Base-by-base conservation (phyloP, 2,113 vertebrate genomes). In the Mormyrus iriodes region DNA sequence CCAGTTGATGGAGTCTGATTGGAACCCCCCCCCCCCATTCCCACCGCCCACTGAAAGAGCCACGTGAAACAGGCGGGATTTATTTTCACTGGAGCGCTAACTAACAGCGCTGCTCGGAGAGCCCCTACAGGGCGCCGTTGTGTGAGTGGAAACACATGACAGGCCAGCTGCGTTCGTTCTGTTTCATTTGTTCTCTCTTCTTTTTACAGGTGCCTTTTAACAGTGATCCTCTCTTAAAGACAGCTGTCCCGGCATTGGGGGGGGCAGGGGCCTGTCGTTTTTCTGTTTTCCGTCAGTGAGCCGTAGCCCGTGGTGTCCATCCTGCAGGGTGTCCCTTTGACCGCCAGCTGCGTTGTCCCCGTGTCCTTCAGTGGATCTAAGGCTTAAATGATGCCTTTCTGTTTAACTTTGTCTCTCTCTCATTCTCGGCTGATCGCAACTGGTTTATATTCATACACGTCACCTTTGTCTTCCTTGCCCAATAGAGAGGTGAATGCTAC, bases 81-180 rank as follows among this genome's bases (percentile, higher is more conserved):
- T 94, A 90, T 94, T 94, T 93, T 89, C 52, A 85, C 88, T 90
- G 94, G 93, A 95, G 94, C 87, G 90, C 85, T 93, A 82, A 91
- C 92, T 93, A 91, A 58, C 13, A 4, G 48, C 92, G 90, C 91
- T 90, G 91, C 91, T 90, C 91, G 89, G 93, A 51, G 84, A 89
- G 86, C 89, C 51, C 90, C 89, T 84, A 84, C 85, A 46, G 69
- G 92, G 88, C 88, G 24, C 48, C 91, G 49, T 76, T 39, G 55
- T 89, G 88, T 93, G 91, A 95, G 92, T 89, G 90, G 92, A 96
- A 95, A 94, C 95, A 95, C 93, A 93, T 94, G 94, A 95, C 93
- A 91, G 90, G 90, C 88, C 94, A 95, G 92, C 93, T 93, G 94
- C 90, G 93, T 90, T 90, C 27, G 46, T 52, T 51, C 21, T 46